These are phyloP conservation scores for Amiota minor DNA, from an alignment of 2,888 invertebrate species.

Conservation along the genomic window DNA sequence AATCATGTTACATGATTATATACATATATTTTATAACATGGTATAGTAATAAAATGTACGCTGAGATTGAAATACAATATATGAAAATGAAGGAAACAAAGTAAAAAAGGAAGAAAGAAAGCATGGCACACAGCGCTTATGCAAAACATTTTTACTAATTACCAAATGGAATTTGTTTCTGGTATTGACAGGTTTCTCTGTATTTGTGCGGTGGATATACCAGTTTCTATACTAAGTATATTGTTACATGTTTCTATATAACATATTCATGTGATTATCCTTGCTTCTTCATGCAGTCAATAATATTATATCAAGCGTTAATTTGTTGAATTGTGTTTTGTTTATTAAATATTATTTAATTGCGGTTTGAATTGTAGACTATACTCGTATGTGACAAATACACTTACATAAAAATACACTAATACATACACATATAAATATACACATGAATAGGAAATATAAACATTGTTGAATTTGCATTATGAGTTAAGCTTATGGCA, in stretches of 20 bases:
- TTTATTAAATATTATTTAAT: slow-evolving; percentile 41
- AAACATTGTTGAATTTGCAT: background rate
- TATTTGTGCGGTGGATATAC: background rate
- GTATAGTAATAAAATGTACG: too few relatives aligned
- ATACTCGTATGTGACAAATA: slow-evolving; percentile 13
- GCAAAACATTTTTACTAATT: slow-evolving; percentile 2
- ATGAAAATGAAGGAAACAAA: too few relatives aligned
- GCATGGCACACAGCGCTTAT: background rate
- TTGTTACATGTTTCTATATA: background rate
- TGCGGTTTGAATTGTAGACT: slow-evolving; percentile 31
- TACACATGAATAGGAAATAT: slow-evolving; percentile 23
- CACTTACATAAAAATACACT: slow-evolving; percentile 20
- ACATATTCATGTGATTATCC: background rate
- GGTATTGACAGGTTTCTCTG: background rate
- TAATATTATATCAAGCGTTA: background rate
- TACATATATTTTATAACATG: too few relatives aligned
- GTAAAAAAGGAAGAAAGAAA: too few relatives aligned
- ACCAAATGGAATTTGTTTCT: background rate
- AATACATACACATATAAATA: slow-evolving; percentile 30
- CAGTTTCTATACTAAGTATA: too few relatives aligned
- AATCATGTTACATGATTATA: too few relatives aligned
- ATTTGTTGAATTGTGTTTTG: slow-evolving; percentile 25
- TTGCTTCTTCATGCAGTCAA: slow-evolving; percentile 8
- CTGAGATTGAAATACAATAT: too few relatives aligned
- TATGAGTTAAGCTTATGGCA: too few relatives aligned